Percentiles rank a stretch among this genome's conserved stretches.
phyloP scores from a whole-genome alignment of 2,797 vertebrate genomes.

The Decapterus maruadsi region DNA sequence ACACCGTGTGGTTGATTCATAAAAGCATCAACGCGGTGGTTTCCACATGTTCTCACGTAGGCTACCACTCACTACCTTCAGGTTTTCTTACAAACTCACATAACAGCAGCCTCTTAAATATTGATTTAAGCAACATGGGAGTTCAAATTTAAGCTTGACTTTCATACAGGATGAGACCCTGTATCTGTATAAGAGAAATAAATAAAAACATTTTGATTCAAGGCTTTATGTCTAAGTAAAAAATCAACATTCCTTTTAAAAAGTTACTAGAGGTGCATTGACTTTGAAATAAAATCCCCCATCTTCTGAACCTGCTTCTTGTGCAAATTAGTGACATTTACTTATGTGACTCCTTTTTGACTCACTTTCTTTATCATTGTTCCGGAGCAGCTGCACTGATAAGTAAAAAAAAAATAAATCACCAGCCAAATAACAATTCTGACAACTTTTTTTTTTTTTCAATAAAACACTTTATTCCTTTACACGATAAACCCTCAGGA shows the following conservation, averaged over 20 bases:
- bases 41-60: not conserved
- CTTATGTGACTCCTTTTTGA: not conserved
- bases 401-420: not conserved
- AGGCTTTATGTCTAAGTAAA: not conserved
- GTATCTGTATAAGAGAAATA: too few species aligned
- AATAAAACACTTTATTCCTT: constrained; percentile 68
- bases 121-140: not conserved
- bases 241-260: not conserved
- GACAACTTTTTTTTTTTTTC: constrained; percentile 3
- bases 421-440: not conserved
- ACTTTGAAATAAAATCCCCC: not conserved
- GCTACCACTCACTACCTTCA: not conserved
- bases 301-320: not conserved
- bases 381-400: not conserved
- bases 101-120: not conserved
- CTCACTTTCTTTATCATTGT: not conserved
- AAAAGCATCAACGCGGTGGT: not conserved
- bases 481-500: constrained; percentile 44
- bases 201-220: too few species aligned
- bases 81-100: not conserved
- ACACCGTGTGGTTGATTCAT: constrained; percentile 35
- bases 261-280: too few species aligned
- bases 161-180: too few species aligned
- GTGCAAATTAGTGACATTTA: not conserved
- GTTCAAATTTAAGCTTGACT: not conserved